A percentile compares a stretch with the other conserved stretches of the same genome.
Conservation (phyloP, 2,113 vertebrate genomes). For the Bagarius yarrelli region DNA sequence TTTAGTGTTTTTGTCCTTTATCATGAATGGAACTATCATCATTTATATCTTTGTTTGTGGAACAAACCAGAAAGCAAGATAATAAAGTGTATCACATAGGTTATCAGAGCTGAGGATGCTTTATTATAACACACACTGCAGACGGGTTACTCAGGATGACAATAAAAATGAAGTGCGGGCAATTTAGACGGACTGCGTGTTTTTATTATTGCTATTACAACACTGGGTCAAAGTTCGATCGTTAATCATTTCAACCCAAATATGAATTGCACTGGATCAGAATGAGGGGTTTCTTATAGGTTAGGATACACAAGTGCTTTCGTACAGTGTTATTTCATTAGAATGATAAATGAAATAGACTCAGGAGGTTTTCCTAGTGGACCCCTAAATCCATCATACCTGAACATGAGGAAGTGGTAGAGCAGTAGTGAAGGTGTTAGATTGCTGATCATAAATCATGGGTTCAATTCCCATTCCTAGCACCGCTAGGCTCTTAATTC, state of each 20-base stretch:
- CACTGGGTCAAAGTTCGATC: neutral
- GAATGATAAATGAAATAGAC: neutral
- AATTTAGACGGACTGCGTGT: neutral
- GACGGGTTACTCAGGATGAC: neutral
- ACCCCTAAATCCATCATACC: too few species aligned
- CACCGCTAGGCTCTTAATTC: too few species aligned
- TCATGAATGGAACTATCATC: neutral
- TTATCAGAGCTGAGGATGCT: neutral
- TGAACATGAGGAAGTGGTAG: too few species aligned
- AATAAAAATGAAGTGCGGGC: neutral
- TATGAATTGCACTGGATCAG: neutral
- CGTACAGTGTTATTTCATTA: neutral
- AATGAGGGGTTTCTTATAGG: neutral
- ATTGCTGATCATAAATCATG: too few species aligned
- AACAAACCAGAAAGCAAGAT: neutral
- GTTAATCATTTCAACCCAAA: neutral
- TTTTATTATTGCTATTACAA: neutral
- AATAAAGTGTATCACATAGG: neutral
- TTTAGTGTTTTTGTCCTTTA: neutral
- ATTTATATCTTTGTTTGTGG: neutral
- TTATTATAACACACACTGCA: neutral
- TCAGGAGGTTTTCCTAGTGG: neutral
- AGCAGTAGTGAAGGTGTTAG: too few species aligned
- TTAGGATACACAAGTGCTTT: neutral
- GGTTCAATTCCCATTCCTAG: too few species aligned